Evolutionary conservation across 2,888 invertebrate species (phyloP).

Genomic region (Clunio marinus): DNA sequence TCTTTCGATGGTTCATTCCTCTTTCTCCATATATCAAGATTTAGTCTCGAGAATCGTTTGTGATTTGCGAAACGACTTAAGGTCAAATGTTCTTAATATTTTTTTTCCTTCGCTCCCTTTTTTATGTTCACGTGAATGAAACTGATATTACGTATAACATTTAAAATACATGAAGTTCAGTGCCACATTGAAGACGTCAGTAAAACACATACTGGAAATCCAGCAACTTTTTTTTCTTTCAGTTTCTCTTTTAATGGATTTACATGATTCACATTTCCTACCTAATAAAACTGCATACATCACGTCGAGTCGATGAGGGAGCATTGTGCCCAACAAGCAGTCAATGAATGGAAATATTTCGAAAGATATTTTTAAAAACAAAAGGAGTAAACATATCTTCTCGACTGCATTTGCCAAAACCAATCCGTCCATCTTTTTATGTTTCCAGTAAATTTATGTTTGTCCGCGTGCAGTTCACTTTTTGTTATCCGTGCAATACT

Average conservation of each 20-base stretch:
- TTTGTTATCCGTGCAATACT: not conserved
- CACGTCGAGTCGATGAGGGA: not conserved
- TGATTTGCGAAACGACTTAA: constrained; percentile 4
- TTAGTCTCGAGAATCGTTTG: not conserved
- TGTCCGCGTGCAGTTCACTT: not conserved
- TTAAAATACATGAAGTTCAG: constrained; percentile 9
- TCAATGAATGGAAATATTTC: constrained; percentile 15
- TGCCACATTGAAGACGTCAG: not conserved
- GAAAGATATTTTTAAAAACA: constrained; percentile 10
- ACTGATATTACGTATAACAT: not conserved
- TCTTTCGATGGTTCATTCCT: not conserved
- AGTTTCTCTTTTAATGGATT: not conserved
- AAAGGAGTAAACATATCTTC: constrained; percentile 14
- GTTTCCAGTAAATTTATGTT: not conserved
- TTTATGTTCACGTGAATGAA: not conserved
- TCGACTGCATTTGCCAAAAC: too few species aligned
- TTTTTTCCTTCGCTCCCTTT: not conserved
- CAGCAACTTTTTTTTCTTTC: not conserved
- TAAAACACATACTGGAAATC: not conserved
- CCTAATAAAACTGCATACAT: not conserved
- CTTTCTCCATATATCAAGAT: not conserved
- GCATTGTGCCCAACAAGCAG: not conserved
- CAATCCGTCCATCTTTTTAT: not conserved
- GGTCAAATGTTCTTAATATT: not conserved
- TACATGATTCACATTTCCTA: constrained; percentile 10